A percentile compares a stretch with the other conserved stretches of the same genome.
These are phyloP conservation scores for Myrmophylax atrothorax DNA, from an alignment of 2,113 vertebrate species.

Conservation along the genomic window DNA sequence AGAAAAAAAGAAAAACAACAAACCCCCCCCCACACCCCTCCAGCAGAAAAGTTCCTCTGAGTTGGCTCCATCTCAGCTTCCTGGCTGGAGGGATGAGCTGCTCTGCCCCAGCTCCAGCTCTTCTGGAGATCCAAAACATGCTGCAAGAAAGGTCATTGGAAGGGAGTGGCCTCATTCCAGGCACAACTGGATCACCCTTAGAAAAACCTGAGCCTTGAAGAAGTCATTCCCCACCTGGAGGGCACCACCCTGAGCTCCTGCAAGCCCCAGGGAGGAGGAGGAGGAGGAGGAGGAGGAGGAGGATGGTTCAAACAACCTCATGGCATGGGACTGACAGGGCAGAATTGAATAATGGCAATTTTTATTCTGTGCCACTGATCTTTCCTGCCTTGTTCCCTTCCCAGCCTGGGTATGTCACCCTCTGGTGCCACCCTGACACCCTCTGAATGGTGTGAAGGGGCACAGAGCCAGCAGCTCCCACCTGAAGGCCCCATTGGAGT, in stretches of 20 bases:
- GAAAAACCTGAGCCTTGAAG: background rate
- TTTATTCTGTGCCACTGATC: background rate
- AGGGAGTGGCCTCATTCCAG: background rate
- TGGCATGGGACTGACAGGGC: background rate
- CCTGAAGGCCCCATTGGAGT: background rate
- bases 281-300: background rate
- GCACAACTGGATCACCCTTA: background rate
- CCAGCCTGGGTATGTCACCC: background rate
- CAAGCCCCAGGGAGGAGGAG: background rate
- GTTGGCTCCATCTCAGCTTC: slow-evolving; percentile 9
- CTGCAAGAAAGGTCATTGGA: slow-evolving; percentile 24
- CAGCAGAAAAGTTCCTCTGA: background rate
- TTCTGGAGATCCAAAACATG: background rate
- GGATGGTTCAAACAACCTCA: background rate
- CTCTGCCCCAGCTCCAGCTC: background rate
- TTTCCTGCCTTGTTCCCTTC: background rate
- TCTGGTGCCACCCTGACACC: background rate
- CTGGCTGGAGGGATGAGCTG: background rate
- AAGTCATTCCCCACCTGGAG: background rate
- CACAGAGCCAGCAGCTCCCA: background rate
- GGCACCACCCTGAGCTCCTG: background rate
- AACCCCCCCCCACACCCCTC: background rate
- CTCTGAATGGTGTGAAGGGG: background rate
- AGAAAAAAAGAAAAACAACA: background rate
- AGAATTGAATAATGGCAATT: background rate